Base-by-base conservation (phyloP, 2,113 vertebrate genomes). In the Regulus satrapa region DNA sequence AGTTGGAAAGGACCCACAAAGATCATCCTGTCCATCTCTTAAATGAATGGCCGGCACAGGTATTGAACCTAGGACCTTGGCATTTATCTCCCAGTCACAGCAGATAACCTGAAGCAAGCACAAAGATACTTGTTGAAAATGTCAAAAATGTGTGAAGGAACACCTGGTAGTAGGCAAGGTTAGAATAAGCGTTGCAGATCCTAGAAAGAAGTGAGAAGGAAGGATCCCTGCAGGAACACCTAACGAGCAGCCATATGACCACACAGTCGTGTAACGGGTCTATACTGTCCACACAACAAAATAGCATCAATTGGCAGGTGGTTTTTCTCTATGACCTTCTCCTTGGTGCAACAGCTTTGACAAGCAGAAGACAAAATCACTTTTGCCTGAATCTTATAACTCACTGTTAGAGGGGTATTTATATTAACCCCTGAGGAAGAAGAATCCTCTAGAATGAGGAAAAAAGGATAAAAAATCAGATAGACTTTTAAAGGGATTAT, bases 31-130 rank as follows among this genome's bases (percentile, higher is more conserved):
- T 66, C 24, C 67, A 59, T 3, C 19, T 52, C 45, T 52, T 14
- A 52, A 61, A 18, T 38, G 45, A 88, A 59, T 8, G 38, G 38
- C 45, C 45, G 0, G 0, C 17, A 58, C 0, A 0, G 32, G 28
- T 26, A 45, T 38, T 0, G 0, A 59, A 46, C 28, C 36, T 11
- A 10, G 0, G 0, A 23, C 10, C 28, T 66, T 81, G 61, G n/a
- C 7, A 5, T 67, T 59, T 67, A 59, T 43, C 11, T n/a, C 31
- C 61, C 45, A 31, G 25, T 67, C 45, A 79, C 52, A 76, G 54
- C 36, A 74, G 23, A 46, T 21, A 88, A 61, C 20, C 25, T 21
- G 28, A 86, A 95, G 54, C 8, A 69, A 92, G 51, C n/a, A 83
- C 31, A 58, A 75, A 92, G 45, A 45, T 31, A 68, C 9, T 20